Percentiles rank a stretch among this genome's conserved stretches.
Evolutionary conservation across 2,797 vertebrate species (phyloP).

Genomic region (Cryptoprocta ferox): DNA sequence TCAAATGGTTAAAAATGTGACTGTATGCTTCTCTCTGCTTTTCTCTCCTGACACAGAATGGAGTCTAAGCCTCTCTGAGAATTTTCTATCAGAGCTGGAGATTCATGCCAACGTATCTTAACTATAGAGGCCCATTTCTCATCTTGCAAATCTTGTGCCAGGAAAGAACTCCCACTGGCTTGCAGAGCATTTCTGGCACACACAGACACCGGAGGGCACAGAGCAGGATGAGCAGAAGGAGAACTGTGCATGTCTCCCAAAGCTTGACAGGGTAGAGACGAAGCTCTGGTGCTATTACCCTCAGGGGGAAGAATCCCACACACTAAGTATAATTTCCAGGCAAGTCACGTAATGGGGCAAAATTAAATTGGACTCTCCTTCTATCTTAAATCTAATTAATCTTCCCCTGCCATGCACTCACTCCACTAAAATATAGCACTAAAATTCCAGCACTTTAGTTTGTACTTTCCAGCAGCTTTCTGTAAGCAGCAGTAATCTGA

Average conservation of each 20-base stretch:
- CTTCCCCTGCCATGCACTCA: constrained; percentile 51
- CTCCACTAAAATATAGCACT: constrained; percentile 65
- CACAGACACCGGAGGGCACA: not conserved
- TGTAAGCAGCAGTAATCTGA: constrained; percentile 69
- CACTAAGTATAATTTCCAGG: constrained; percentile 72
- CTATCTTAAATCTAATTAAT: constrained; percentile 79
- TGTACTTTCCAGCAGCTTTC: constrained; percentile 65
- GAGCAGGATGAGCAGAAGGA: not conserved
- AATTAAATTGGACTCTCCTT: constrained; percentile 75
- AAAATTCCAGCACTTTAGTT: constrained; percentile 66
- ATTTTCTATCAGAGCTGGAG: not conserved
- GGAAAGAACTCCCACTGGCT: constrained; percentile 23
- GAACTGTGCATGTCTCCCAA: not conserved
- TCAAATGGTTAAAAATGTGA: constrained; percentile 5
- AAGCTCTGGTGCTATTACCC: constrained; percentile 15
- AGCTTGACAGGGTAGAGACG: not conserved
- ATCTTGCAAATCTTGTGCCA: constrained; percentile 42
- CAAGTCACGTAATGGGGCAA: constrained; percentile 63
- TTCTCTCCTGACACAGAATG: not conserved
- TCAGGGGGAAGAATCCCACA: constrained; percentile 68
- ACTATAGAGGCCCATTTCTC: constrained; percentile 2
- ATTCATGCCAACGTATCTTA: constrained; percentile 17
- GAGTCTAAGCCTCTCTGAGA: not conserved
- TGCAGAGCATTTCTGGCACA: constrained; percentile 37
- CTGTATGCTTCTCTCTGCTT: not conserved